phyloP scores from a whole-genome alignment of 2,888 invertebrate species.

The Parnassius apollo region DNA sequence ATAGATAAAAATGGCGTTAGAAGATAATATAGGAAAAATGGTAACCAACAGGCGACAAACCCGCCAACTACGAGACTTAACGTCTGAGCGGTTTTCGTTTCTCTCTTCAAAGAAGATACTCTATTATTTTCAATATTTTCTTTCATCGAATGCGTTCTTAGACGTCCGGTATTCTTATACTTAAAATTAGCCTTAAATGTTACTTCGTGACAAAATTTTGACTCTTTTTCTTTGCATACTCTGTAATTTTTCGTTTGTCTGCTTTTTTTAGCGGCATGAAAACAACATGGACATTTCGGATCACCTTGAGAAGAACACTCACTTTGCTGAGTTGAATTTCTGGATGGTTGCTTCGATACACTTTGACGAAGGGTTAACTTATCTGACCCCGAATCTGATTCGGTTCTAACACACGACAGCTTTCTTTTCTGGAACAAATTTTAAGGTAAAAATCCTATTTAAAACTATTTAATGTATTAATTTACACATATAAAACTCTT shows the following conservation, averaged over 20 bases:
- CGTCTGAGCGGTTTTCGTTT: slow-evolving; percentile 94
- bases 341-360: slow-evolving; percentile 63
- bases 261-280: slow-evolving; percentile 54
- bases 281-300: slow-evolving; percentile 72
- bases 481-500: too few relatives aligned
- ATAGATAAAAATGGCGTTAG: slow-evolving; percentile 88
- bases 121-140: slow-evolving; percentile 81
- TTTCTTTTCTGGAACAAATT: slow-evolving; percentile 58
- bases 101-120: slow-evolving; percentile 86
- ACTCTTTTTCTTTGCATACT: slow-evolving; percentile 58
- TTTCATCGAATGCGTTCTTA: slow-evolving; percentile 77
- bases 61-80: slow-evolving; percentile 93
- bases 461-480: too few relatives aligned
- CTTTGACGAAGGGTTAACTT: slow-evolving; percentile 66
- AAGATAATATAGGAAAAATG: slow-evolving; percentile 92
- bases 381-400: slow-evolving; percentile 73
- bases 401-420: slow-evolving; percentile 70
- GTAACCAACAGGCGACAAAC: slow-evolving; percentile 93
- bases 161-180: slow-evolving; percentile 64
- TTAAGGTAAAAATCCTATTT: too few relatives aligned
- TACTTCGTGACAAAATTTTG: slow-evolving; percentile 62
- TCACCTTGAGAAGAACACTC: slow-evolving; percentile 62
- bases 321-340: slow-evolving; percentile 57
- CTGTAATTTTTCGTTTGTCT: slow-evolving; percentile 48
- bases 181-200: slow-evolving; percentile 71